Base-by-base conservation (phyloP, 2,888 invertebrate species). In the Caenorhabditis panamensis region DNA sequence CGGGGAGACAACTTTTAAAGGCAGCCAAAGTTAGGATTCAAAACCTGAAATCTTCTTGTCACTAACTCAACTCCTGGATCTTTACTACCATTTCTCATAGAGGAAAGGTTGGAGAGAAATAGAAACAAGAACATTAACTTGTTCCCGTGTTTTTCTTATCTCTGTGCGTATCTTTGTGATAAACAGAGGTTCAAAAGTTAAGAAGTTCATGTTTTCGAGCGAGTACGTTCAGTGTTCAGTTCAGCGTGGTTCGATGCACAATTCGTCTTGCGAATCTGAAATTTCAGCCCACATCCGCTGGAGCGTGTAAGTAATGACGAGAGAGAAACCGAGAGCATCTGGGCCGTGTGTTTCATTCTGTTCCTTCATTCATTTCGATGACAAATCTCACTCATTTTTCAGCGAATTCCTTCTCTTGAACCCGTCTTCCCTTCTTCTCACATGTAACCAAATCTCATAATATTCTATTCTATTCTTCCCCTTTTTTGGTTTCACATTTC, bases 331-430 rank as follows among this genome's bases (percentile, higher is more conserved):
- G 26, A 22, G 24, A 62, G 54, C 72, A 72, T 73, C 64, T 73
- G 31, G 73, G 73, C 59, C 13, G 47, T 20, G n/a, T 18, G 16
- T 16, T 28, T 47, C n/a, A 41, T 61, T 63, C 11, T 18, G 53
- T 49, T 53, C 51, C 6, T 41, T 53, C 56, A 36, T 26, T 37
- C 37, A 22, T 26, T 26, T 44, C 47, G 18, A 31, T 72, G 72
- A 72, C 72, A 72, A 72, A 63, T 72, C 54, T 49, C 49, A 49
- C 66, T 75, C 73, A 75, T 75, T 75, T 75, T 75, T 75, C 73
- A 64, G 64, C 73, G 59, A 75, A 75, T 66, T 73, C 37, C 37
- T 5, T 47, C 11, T 37, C 22, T 58, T 41, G 44, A 44, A 22
- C 53, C 18, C n/a, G n/a, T n/a, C n/a, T n/a, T n/a, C n/a, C n/a